phyloP scores from a whole-genome alignment of 1,140 invertebrate species.

The Heliconius hewitsoni region DNA sequence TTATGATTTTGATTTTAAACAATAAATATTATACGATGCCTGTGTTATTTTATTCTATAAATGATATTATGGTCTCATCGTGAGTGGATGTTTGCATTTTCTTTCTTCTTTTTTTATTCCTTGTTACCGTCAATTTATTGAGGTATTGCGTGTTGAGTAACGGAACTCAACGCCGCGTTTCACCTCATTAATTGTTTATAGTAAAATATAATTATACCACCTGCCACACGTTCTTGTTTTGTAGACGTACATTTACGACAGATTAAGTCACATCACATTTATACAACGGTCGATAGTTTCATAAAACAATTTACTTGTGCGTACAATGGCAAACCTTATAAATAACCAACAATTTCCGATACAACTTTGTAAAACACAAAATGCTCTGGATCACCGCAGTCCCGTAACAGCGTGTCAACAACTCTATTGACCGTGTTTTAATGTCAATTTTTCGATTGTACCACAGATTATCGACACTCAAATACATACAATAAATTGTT shows the following conservation, averaged over 20 bases:
- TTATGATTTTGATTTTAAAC: not conserved
- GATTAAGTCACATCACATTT: too few relatives aligned
- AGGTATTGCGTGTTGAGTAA: too few relatives aligned
- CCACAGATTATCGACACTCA: conserved; percentile 23
- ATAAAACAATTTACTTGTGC: not conserved
- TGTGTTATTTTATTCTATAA: not conserved
- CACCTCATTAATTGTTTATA: too few relatives aligned
- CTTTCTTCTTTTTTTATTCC: too few relatives aligned
- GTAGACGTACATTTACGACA: too few relatives aligned
- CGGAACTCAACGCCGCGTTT: too few relatives aligned
- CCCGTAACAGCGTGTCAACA: conserved; percentile 15
- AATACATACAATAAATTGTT: conserved; percentile 28
- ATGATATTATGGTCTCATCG: too few relatives aligned
- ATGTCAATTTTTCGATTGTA: conserved; percentile 23
- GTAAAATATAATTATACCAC: too few relatives aligned
- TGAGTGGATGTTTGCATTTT: too few relatives aligned
- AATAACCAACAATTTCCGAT: not conserved
- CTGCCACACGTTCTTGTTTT: too few relatives aligned
- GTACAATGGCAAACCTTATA: not conserved
- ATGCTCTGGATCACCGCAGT: not conserved
- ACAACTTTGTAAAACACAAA: not conserved
- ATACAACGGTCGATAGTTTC: not conserved
- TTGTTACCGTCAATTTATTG: too few relatives aligned
- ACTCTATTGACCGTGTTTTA: conserved; percentile 13
- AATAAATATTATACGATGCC: not conserved